Percentiles rank a stretch among this genome's conserved stretches.
These are phyloP conservation scores for Bufotes viridis DNA, from an alignment of 2,797 vertebrate species.

Conservation along the genomic window DNA sequence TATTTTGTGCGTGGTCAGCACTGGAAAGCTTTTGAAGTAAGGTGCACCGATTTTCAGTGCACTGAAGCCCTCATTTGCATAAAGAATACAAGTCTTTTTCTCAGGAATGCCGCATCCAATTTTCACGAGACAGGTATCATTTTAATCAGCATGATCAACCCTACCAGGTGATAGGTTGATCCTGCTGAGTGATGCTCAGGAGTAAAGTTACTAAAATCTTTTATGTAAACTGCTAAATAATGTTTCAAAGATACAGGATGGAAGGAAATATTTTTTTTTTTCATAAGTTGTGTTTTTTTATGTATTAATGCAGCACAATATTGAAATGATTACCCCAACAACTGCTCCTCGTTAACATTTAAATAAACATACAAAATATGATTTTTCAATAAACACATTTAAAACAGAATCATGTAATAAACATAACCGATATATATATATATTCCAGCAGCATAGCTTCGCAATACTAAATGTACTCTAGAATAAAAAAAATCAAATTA, in stretches of 20 bases:
- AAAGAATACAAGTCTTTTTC: no score
- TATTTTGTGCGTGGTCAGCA: no score
- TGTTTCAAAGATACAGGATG: not conserved
- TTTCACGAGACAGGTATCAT: no score
- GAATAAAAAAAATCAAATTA: conserved; percentile 63
- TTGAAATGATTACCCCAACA: not conserved
- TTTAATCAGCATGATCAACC: no score
- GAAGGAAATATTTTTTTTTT: not conserved
- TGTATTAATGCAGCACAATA: not conserved
- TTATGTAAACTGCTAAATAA: not conserved
- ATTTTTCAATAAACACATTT: conserved; percentile 18
- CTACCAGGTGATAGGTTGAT: no score
- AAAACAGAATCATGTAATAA: conserved; percentile 24
- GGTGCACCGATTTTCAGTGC: no score
- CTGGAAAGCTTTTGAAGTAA: no score
- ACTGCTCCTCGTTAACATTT: conserved; percentile 4
- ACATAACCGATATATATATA: conserved; percentile 30
- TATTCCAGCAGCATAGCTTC: conserved; percentile 65
- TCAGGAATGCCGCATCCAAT: no score
- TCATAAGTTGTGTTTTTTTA: not conserved
- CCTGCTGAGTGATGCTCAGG: no score
- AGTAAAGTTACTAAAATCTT: not conserved
- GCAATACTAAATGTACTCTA: conserved; percentile 61
- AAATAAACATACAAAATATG: conserved; percentile 38
- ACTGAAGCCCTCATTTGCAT: no score